Base-by-base conservation (phyloP, 2,113 vertebrate genomes). In the Leiothrix lutea region DNA sequence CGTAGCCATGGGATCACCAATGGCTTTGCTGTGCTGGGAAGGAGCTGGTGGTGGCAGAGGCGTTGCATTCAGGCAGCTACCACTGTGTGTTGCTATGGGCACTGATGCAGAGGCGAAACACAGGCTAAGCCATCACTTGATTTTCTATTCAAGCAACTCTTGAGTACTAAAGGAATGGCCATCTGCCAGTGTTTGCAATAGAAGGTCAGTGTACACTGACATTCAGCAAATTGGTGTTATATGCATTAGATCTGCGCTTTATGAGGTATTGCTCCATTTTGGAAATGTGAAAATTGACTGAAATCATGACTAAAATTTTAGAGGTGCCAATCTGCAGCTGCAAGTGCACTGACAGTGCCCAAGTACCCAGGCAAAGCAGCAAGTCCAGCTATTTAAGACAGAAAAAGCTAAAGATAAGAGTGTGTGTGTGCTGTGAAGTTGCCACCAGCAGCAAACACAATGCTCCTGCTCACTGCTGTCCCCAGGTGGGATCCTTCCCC, bases 181-280 rank as follows among this genome's bases (percentile, higher is more conserved):
- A 97, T 97, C 96, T 97, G 97, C 97, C 95, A 96, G 94, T 97
- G 92, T 97, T 98, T 97, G 88, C 94, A 96, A 97, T 96, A 95
- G 86, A 83, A 97, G 96, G 95, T 97, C 95, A 92, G 45, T 78
- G 77, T 97, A 93, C 84, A 70, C 84, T 96, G 95, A 94, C 93
- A 94, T 94, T 97, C 97, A 94, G 83, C 79, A 97, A 95, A 97
- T 95, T 92, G 92, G 95, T 91, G 90, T 91, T 94, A 94, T 67
- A 89, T 67, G 80, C 79, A n/a, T 89, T 85, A 92, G 84, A 73
- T 90, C 82, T 94, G 74, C 35, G 78, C 93, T 95, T 96, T 91
- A 90, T 71, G 75, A 92, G 92, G 71, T 94, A 97, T 91, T 90
- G 71, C 83, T 95, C 72, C 65, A 51, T 84, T 97, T 94, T 88